Evolutionary conservation across 1,140 invertebrate species (phyloP), one percentile per base, ranked within the genome.

Genomic region (Rhopalosiphum padi): DNA sequence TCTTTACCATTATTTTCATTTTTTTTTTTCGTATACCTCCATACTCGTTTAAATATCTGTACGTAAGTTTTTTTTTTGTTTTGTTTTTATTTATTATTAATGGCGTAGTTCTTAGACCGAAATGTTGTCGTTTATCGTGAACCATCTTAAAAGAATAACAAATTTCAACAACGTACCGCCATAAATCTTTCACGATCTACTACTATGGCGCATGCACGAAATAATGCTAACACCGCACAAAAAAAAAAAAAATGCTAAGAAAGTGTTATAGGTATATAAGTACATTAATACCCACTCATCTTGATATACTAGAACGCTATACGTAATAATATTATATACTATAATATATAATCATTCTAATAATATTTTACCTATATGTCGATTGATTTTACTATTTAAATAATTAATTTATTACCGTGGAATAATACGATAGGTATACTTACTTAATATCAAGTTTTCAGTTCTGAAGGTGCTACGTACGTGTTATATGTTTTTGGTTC

Each of bases 71-170:
- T 37, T 37, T 35, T 5, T 82, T 82, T 37, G 15, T 82, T 51
- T 82, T 43, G 8, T 43, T 85, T 41, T 85, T 85, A 43, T 85
- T 85, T 85, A 85, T 85, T 46, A 85, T 85, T 85, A 43, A 85
- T 85, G 82, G 82, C 85, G 25, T 18, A n/a, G 85, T 46, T 25
- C 25, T 86, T 30, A 46, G 25, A 46, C 85, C 43, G 43, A 86
- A 86, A 46, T 30, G 82, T 41, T 85, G 82, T 46, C 85, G 85
- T 86, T 86, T 86, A 86, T 86, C 85, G 85, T n/a, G 4, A 25
- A 86, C 85, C 41, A 86, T 86, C 85, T 86, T 46, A 86, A 86
- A 46, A 46, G 43, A 86, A 86, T 86, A 86, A 86, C 85, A 86
- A 86, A 86, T 86, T 46, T 86, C 41, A 46, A 86, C 43, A 86